phyloP scores from a whole-genome alignment of 2,797 vertebrate genomes.

The Eurystomus glaucurus region DNA sequence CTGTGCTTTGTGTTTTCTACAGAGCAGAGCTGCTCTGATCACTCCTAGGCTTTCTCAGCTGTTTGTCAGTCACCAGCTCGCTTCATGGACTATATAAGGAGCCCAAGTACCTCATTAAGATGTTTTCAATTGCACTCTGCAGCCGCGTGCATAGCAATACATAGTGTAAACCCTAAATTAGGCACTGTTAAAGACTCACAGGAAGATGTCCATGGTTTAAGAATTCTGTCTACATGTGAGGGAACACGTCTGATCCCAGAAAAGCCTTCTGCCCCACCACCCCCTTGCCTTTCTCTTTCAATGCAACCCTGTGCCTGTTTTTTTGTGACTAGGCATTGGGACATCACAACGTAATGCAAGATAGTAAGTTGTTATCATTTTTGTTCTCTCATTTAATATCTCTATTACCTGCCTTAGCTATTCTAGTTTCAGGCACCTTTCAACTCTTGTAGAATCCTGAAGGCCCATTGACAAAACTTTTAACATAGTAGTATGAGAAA shows the following conservation, averaged over 20 bases:
- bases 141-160: not conserved
- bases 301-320: not conserved
- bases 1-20: conserved; percentile 49
- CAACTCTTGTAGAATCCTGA: not conserved
- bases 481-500: not conserved
- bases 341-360: not conserved
- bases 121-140: conserved; percentile 60
- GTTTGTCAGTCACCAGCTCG: conserved; percentile 63
- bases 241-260: not conserved
- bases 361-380: not conserved
- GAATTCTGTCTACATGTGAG: not conserved
- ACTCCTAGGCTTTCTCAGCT: conserved; percentile 62
- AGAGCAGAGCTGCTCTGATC: conserved; percentile 40
- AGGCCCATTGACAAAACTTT: not conserved
- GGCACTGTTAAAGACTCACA: not conserved
- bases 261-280: not conserved
- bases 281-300: not conserved
- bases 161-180: conserved; percentile 42
- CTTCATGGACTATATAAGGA: conserved; percentile 34
- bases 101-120: conserved; percentile 66
- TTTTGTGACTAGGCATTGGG: not conserved
- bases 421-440: not conserved
- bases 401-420: not conserved
- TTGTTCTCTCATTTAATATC: not conserved
- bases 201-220: conserved; percentile 8